These are phyloP conservation scores for Nibea coibor DNA, from an alignment of 2,113 vertebrate species.

Conservation along the genomic window DNA sequence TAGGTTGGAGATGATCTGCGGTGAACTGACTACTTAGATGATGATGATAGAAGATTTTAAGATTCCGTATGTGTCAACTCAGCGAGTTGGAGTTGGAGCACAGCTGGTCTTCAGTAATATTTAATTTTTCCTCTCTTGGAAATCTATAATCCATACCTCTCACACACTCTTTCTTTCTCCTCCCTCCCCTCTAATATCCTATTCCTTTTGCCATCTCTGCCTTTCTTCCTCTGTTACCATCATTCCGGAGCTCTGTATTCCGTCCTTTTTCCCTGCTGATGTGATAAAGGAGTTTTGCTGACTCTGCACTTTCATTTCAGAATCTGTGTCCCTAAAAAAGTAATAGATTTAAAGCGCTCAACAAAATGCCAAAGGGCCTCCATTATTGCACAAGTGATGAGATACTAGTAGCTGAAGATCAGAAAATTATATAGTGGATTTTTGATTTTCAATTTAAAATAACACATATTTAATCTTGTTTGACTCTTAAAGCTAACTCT, in stretches of 20 bases:
- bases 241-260: conserved; percentile 11
- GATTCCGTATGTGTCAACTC: conserved; percentile 45
- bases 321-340: conserved; percentile 22
- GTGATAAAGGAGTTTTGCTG: conserved; percentile 49
- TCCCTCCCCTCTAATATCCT: not conserved
- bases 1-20: not conserved
- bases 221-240: conserved; percentile 18
- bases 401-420: not conserved
- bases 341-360: conserved; percentile 29
- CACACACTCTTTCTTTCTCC: not conserved
- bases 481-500: not conserved
- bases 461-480: not conserved
- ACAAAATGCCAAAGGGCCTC: conserved; percentile 7
- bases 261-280: conserved; percentile 34
- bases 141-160: conserved; percentile 56
- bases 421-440: not conserved
- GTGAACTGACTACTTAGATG: conserved; percentile 39
- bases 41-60: conserved; percentile 62
- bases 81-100: conserved; percentile 36
- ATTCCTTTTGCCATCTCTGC: conserved; percentile 20
- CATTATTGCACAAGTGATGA: not conserved
- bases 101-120: conserved; percentile 60
- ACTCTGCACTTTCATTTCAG: conserved; percentile 21
- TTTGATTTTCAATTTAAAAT: not conserved
- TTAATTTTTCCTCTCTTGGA: conserved; percentile 40